Base-by-base conservation (phyloP, 2,888 invertebrate genomes). In the Folsomia candida region DNA sequence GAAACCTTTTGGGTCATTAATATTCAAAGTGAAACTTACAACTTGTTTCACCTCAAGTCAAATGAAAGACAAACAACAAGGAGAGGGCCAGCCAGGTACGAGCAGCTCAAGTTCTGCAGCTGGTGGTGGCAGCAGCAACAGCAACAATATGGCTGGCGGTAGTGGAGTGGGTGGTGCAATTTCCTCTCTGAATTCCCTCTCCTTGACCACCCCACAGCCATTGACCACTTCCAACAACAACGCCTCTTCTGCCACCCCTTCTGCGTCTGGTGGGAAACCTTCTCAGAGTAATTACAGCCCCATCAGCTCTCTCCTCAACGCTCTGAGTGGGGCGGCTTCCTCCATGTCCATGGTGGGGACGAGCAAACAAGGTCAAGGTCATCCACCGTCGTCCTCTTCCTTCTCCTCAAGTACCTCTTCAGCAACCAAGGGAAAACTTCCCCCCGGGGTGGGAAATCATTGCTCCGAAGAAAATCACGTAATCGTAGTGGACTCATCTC, bases 211-310 rank as follows among this genome's bases (percentile, higher is more conserved):
- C 4, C 37, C 37, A 4, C 4, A 4, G 6, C 14, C 37, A 4
- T 14, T 9, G 6, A 4, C 4, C 4, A 37, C 14, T 4, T 9
- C 6, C 37, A 37, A 4, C 4, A 37, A 4, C 14, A 37, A 37
- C 37, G 4, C 37, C 4, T 9, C 37, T 14, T 14, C 54, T 14
- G n/a, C n/a, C 6, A 6, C 54, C 4, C 6, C 54, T 6, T 14
- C 54, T 54, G 54, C 20, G 11, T 20, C 54, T 6, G 54, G 18
- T 54, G 54, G 54, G 37, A 68, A 73, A 57, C 59, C 69, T 27
- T 68, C 71, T 66, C 68, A 66, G 64, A 70, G 67, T 72, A 72
- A 68, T 68, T 72, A 75, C n/a, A 72, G 75, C 60, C 71, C 75
- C 67, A 75, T 75, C 64, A 75, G 75, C 69, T 70, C 70, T 6